Conservation (phyloP, 1,140 invertebrate genomes). For the Brachionus paranguensis region DNA sequence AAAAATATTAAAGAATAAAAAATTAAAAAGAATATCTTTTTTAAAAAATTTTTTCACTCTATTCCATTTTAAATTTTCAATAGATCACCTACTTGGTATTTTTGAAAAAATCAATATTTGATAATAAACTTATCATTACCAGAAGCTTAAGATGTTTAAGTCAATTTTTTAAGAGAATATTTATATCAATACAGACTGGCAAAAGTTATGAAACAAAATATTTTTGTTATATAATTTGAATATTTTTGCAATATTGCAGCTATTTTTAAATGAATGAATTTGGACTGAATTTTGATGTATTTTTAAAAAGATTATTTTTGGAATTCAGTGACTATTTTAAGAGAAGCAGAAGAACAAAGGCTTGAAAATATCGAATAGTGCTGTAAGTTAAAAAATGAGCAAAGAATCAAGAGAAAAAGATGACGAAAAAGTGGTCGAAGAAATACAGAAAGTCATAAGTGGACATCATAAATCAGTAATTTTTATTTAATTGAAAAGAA, state of each 20-base stretch:
- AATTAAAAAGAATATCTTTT: no score
- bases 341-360: neutral
- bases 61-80: no score
- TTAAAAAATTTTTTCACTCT: no score
- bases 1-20: no score
- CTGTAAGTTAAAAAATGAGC: neutral
- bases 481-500: neutral
- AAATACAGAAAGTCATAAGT: neutral
- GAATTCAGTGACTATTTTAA: neutral
- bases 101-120: no score
- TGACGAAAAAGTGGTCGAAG: neutral
- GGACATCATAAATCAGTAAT: neutral
- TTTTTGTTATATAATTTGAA: neutral
- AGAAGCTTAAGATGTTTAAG: no score
- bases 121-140: no score
- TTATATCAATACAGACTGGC: neutral
- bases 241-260: slow-evolving; percentile 25
- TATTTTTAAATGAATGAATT: neutral
- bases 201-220: neutral
- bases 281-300: neutral
- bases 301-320: neutral
- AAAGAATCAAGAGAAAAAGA: neutral
- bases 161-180: neutral
- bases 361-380: no score
- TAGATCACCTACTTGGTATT: no score